Evolutionary conservation across 2,113 vertebrate species (phyloP).

Genomic region (Pteropus alecto): DNA sequence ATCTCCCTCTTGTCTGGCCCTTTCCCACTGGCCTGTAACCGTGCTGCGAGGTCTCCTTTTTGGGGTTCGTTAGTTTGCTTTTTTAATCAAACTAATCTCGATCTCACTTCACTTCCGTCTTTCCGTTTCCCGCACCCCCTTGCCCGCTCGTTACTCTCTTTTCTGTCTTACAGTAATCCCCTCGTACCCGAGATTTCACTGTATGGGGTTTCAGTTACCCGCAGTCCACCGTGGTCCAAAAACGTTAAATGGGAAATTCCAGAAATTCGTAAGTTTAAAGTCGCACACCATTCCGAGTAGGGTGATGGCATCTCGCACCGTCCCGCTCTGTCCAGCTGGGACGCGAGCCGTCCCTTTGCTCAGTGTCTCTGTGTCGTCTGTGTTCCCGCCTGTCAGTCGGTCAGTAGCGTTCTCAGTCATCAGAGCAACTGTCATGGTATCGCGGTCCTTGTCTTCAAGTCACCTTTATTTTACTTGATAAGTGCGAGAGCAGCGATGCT

Average conservation of each 20-base stretch:
- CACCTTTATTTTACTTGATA: not conserved
- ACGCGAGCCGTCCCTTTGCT: not conserved
- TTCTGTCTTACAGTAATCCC: not conserved
- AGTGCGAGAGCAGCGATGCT: not conserved
- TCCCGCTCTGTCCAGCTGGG: not conserved
- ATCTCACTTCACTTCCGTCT: not conserved
- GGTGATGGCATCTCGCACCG: accelerated
- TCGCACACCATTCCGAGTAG: not conserved
- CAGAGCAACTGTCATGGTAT: not conserved
- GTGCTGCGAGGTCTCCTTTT: not conserved
- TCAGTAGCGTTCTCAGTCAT: not conserved
- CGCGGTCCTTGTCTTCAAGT: not conserved
- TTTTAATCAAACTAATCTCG: not conserved
- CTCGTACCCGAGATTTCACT: not conserved
- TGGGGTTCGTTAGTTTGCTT: not conserved
- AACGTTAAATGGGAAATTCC: not conserved
- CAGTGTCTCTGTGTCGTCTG: not conserved
- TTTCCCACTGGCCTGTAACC: not conserved
- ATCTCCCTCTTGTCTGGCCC: not conserved
- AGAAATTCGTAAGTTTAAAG: not conserved
- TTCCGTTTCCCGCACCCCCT: not conserved
- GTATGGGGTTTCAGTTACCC: not conserved
- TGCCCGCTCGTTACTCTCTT: not conserved
- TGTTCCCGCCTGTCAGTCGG: accelerated
- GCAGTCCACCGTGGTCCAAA: not conserved